A percentile compares a stretch with the other conserved stretches of the same genome.
Conservation (phyloP, 2,113 vertebrate species). For the Pica pica region DNA sequence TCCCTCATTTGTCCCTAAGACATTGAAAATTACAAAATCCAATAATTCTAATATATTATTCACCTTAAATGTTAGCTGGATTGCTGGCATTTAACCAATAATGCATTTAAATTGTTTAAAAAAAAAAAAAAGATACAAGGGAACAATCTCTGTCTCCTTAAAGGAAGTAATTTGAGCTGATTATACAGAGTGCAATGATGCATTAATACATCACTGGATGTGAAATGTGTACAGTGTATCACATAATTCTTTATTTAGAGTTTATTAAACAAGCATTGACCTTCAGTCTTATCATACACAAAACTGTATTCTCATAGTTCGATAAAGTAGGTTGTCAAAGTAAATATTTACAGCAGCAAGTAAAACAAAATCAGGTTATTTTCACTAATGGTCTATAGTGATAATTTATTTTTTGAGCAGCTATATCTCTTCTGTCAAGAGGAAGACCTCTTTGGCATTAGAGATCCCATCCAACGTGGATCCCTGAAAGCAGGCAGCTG, state of each 20-base stretch:
- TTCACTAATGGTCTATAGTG: constrained; percentile 38
- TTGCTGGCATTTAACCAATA: background rate
- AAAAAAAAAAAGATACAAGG: background rate
- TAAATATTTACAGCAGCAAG: constrained; percentile 49
- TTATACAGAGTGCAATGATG: constrained; percentile 19
- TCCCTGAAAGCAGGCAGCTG: background rate
- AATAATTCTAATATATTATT: background rate
- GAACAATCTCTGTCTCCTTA: background rate
- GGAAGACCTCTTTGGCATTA: background rate
- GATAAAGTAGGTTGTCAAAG: constrained; percentile 29
- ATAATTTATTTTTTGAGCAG: constrained; percentile 26
- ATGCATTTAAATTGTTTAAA: background rate
- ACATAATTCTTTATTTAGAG: constrained; percentile 59
- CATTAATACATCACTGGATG: constrained; percentile 1
- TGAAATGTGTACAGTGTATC: constrained; percentile 35
- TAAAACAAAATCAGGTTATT: constrained; percentile 49
- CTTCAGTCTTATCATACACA: constrained; percentile 34
- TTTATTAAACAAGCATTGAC: constrained; percentile 54
- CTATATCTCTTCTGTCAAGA: background rate
- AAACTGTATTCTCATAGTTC: constrained; percentile 19
- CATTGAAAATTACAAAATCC: background rate
- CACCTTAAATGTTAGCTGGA: background rate
- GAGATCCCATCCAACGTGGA: background rate
- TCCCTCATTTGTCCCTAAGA: background rate
- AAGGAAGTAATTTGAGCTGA: background rate